Evolutionary conservation across 2,113 vertebrate species (phyloP).

Genomic region (Hippocampus mohnikei): DNA sequence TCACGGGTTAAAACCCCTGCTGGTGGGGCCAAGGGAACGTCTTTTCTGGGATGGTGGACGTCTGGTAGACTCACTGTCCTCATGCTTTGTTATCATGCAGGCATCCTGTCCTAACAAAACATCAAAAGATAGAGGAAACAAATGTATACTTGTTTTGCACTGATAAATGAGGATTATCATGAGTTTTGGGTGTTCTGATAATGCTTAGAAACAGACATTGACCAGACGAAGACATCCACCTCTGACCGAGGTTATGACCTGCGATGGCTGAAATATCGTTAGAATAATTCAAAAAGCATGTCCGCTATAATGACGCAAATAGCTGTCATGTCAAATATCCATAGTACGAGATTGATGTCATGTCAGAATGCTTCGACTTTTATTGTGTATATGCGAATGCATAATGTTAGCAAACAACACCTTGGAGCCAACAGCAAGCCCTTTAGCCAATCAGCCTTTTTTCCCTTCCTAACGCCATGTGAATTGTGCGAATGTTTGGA

Average conservation of each 20-base stretch:
- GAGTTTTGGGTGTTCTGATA: background rate
- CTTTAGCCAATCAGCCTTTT: conserved; percentile 20
- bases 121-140: background rate
- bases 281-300: background rate
- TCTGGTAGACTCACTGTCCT: conserved; percentile 36
- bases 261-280: background rate
- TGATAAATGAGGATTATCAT: background rate
- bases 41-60: conserved; percentile 32
- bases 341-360: background rate
- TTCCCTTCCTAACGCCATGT: conserved; percentile 55
- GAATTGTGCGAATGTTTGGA: conserved; percentile 78
- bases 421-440: conserved; percentile 8
- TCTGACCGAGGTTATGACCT: background rate
- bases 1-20: conserved; percentile 57
- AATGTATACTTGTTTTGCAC: background rate
- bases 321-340: background rate
- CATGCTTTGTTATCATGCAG: conserved; percentile 17
- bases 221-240: background rate
- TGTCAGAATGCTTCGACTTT: background rate
- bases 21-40: conserved; percentile 46
- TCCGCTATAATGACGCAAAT: background rate
- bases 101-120: conserved; percentile 7
- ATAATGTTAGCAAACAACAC: conserved; percentile 29
- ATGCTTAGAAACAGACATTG: background rate
- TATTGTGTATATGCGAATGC: background rate